A percentile compares a stretch with the other conserved stretches of the same genome.
These are phyloP conservation scores for Zeuzera pyrina DNA, from an alignment of 2,888 invertebrate species.

Conservation along the genomic window DNA sequence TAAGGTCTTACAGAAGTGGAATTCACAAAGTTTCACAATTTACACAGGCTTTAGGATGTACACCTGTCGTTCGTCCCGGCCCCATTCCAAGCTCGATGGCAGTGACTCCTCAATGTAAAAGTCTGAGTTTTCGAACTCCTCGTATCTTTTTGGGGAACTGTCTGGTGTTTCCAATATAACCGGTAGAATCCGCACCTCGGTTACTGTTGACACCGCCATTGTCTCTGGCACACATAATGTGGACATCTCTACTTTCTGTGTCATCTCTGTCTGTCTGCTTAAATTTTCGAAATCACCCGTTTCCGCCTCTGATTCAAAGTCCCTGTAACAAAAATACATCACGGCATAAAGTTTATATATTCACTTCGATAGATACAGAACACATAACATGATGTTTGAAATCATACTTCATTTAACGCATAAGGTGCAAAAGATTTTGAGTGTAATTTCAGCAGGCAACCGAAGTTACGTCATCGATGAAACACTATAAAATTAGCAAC, in stretches of 20 bases:
- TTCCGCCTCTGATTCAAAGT: constrained; percentile 86
- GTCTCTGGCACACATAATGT: constrained; percentile 59
- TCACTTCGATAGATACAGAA: no score
- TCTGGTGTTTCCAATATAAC: constrained; percentile 32
- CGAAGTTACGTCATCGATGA: no score
- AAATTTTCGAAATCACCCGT: constrained; percentile 89
- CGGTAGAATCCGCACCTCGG: constrained; percentile 69
- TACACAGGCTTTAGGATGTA: constrained; percentile 35
- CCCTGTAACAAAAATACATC: constrained; percentile 55
- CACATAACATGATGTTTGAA: no score
- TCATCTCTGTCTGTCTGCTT: constrained; percentile 70
- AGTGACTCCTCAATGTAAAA: constrained; percentile 92
- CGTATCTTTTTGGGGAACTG: constrained; percentile 20
- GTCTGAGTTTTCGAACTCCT: constrained; percentile 85
- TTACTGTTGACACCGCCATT: constrained; percentile 68
- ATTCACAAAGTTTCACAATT: constrained; percentile 2
- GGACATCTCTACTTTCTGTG: constrained; percentile 47
- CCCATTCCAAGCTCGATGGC: constrained; percentile 86
- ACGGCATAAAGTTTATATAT: no score
- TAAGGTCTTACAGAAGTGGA: constrained; percentile 20
- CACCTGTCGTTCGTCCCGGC: constrained; percentile 66
- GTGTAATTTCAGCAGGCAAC: no score
- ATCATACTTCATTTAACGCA: no score
- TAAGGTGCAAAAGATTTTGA: no score
- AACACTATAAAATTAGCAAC: no score